A percentile compares a stretch with the other conserved stretches of the same genome.
Conservation (phyloP, 2,888 invertebrate genomes). For the Drosophila niveifrons region DNA sequence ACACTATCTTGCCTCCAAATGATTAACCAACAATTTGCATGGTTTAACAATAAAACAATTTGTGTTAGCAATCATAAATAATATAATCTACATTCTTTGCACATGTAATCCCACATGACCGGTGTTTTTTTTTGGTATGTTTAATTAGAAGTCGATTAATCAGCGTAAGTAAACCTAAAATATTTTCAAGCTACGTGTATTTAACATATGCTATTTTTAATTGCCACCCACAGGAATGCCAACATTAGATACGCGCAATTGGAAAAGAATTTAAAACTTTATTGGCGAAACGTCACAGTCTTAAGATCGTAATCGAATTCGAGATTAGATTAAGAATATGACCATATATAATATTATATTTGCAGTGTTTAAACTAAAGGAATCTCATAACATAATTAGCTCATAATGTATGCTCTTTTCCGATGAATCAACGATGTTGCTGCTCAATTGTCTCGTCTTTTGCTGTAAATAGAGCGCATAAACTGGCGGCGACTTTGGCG, state of each 20-base stretch:
- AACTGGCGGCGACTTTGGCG: conserved; percentile 50
- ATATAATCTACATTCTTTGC: conserved; percentile 15
- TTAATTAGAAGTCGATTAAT: too few relatives aligned
- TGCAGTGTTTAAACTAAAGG: conserved; percentile 9
- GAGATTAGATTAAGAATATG: conserved; percentile 19
- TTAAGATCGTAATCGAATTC: conserved; percentile 18
- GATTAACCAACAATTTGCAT: conserved; percentile 23
- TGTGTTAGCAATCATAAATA: conserved; percentile 13
- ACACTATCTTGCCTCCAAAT: conserved; percentile 40
- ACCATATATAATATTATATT: not conserved
- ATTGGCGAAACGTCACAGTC: conserved; percentile 22
- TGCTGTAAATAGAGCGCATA: conserved; percentile 74
- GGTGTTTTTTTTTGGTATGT: conserved; percentile 9
- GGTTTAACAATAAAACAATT: conserved; percentile 9
- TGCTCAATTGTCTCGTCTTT: conserved; percentile 34
- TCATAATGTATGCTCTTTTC: conserved; percentile 4
- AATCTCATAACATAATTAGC: conserved; percentile 19
- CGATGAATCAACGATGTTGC: not conserved
- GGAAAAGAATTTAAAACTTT: conserved; percentile 20
- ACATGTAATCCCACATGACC: conserved; percentile 5
- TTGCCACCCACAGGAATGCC: too few relatives aligned
- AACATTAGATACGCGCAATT: not conserved
- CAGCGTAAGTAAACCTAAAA: too few relatives aligned
- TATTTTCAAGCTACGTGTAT: not conserved
- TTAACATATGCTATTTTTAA: too few relatives aligned